phyloP scores from a whole-genome alignment of 2,113 vertebrate genomes.

The Equus przewalskii region DNA sequence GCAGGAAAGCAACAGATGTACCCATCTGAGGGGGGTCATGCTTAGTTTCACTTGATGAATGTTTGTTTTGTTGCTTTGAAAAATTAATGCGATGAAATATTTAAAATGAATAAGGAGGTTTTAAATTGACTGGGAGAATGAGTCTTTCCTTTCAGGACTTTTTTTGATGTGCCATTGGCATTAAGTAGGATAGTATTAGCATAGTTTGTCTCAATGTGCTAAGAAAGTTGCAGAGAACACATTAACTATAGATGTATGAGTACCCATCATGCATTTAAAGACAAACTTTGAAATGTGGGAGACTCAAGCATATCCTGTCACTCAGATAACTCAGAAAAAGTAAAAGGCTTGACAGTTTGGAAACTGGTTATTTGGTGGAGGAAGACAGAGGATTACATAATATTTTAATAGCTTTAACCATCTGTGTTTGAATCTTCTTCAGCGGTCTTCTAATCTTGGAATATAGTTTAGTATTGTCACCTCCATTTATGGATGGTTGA shows the following conservation, averaged over 20 bases:
- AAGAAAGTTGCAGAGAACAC: conserved; percentile 39
- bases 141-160: conserved; percentile 76
- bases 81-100: conserved; percentile 91
- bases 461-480: background rate
- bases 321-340: conserved; percentile 10
- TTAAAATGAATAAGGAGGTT: conserved; percentile 88
- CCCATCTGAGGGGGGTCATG: conserved; percentile 87
- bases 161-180: conserved; percentile 69
- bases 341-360: background rate
- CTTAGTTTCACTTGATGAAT: conserved; percentile 91
- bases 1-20: conserved; percentile 88
- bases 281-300: background rate
- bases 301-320: background rate
- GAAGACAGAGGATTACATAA: background rate
- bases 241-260: background rate
- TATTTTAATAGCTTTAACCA: background rate
- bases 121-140: conserved; percentile 85
- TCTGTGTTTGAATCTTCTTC: background rate
- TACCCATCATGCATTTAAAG: background rate
- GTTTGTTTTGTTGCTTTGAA: conserved; percentile 91
- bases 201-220: conserved; percentile 29
- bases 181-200: conserved; percentile 70
- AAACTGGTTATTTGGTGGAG: background rate
- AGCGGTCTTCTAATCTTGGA: background rate
- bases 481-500: background rate